phyloP scores from a whole-genome alignment of 2,113 vertebrate genomes.

The Pionites leucogaster region DNA sequence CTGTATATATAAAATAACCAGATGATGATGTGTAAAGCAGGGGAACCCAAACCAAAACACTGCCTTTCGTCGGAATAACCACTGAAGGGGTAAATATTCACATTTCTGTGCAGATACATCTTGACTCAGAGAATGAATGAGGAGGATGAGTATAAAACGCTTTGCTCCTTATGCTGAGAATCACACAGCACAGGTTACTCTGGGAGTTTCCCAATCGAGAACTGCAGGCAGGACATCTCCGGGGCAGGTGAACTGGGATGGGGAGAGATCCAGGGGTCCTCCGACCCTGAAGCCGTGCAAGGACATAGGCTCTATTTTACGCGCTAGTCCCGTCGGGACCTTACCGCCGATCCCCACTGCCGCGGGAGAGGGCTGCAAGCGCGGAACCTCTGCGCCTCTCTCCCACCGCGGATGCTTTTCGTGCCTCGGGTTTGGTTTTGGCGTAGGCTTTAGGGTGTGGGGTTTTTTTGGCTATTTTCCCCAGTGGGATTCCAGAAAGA shows the following conservation, averaged over 20 bases:
- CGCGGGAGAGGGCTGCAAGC: not conserved
- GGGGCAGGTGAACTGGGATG: accelerated
- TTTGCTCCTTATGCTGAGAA: not conserved
- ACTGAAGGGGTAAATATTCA: not conserved
- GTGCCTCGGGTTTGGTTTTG: not conserved
- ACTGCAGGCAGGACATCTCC: not conserved
- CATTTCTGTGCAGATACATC: not conserved
- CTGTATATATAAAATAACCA: not conserved
- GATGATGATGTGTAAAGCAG: not conserved
- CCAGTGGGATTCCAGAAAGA: not conserved
- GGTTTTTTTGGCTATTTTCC: not conserved
- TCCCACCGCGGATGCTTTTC: not conserved
- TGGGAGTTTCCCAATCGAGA: not conserved
- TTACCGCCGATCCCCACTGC: too few relatives aligned
- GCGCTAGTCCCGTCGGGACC: not conserved
- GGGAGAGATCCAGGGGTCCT: not conserved
- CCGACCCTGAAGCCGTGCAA: not conserved
- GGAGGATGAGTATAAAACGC: not conserved
- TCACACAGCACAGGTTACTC: not conserved
- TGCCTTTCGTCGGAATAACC: not conserved
- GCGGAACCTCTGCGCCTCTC: not conserved
- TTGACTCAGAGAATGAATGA: not conserved
- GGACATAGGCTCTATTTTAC: not conserved
- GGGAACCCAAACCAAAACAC: not conserved
- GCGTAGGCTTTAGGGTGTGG: too few relatives aligned